Evolutionary conservation across 2,888 invertebrate genomes (phyloP).

Genomic region (Scrobipalpa costella): DNA sequence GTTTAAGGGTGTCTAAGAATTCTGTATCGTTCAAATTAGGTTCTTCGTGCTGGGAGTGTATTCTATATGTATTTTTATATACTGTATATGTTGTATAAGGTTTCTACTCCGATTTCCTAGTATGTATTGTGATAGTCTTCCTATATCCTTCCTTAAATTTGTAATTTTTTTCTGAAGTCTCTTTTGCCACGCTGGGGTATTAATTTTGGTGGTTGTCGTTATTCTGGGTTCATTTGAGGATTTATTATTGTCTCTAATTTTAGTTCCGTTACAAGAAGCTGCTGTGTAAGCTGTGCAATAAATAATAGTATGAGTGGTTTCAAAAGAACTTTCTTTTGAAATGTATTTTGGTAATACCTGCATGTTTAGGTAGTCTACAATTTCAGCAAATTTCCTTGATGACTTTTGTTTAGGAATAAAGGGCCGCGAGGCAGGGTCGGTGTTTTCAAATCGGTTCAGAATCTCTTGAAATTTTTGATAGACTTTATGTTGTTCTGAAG

Average conservation of each 20-base stretch:
- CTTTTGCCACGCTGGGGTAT: conserved; percentile 18
- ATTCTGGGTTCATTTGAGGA: neutral
- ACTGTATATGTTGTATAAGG: neutral
- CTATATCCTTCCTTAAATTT: conserved; percentile 10
- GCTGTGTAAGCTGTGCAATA: conserved; percentile 22
- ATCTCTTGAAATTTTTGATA: neutral
- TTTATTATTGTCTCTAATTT: neutral
- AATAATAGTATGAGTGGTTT: neutral
- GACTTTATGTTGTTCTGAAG: neutral
- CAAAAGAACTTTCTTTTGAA: neutral
- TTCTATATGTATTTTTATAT: conserved; percentile 15
- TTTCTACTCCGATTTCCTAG: conserved; percentile 13
- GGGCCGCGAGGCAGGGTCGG: neutral
- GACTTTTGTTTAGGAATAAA: conserved; percentile 22
- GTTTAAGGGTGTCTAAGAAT: conserved; percentile 26
- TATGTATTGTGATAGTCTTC: neutral
- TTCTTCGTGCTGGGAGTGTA: conserved; percentile 17
- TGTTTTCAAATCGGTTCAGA: neutral
- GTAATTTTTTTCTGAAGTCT: conserved; percentile 17
- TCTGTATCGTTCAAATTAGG: conserved; percentile 12
- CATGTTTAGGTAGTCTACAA: neutral
- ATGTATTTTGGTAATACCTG: neutral
- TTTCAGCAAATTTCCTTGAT: neutral
- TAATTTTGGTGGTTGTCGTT: neutral
- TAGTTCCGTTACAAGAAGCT: conserved; percentile 9